A percentile compares a stretch with the other conserved stretches of the same genome.
phyloP scores from a whole-genome alignment of 2,888 invertebrate species.

The Eristalis intricaria region DNA sequence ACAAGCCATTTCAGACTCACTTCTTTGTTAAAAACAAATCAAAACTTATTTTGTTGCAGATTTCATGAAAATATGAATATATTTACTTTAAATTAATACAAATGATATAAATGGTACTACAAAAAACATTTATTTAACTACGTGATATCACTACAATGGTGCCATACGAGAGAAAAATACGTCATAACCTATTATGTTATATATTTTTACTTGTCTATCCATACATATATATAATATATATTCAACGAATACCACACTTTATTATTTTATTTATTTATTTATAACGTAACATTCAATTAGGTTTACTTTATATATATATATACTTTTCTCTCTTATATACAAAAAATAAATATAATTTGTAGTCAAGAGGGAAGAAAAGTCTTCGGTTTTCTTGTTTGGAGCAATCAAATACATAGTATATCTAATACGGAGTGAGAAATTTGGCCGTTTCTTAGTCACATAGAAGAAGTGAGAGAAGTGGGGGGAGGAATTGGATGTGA shows the following conservation, averaged over 20 bases:
- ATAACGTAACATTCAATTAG: constrained; percentile 64
- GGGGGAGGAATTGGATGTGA: not conserved
- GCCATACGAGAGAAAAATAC: not conserved
- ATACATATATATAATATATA: constrained; percentile 30
- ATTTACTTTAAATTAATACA: constrained; percentile 3
- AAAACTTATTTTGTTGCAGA: not conserved
- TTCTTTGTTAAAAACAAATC: not conserved
- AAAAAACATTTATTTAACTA: constrained; percentile 8
- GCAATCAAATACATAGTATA: constrained; percentile 14
- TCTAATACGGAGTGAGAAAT: constrained; percentile 48
- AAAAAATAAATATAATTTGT: constrained; percentile 54
- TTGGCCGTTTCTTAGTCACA: constrained; percentile 16
- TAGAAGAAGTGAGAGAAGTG: constrained; percentile 1
- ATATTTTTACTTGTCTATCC: constrained; percentile 35
- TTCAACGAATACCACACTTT: constrained; percentile 39
- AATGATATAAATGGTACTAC: not conserved
- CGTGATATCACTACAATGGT: not conserved
- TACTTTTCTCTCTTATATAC: constrained; percentile 61
- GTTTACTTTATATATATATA: constrained; percentile 48
- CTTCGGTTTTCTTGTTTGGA: constrained; percentile 27
- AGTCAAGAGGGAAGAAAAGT: constrained; percentile 36
- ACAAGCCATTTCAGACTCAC: not conserved
- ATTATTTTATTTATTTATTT: constrained; percentile 34
- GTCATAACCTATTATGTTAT: not conserved
- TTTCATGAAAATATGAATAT: not conserved